These are phyloP conservation scores for Monomorium pharaonis DNA, from an alignment of 1,140 invertebrate genomes.

Conservation along the genomic window DNA sequence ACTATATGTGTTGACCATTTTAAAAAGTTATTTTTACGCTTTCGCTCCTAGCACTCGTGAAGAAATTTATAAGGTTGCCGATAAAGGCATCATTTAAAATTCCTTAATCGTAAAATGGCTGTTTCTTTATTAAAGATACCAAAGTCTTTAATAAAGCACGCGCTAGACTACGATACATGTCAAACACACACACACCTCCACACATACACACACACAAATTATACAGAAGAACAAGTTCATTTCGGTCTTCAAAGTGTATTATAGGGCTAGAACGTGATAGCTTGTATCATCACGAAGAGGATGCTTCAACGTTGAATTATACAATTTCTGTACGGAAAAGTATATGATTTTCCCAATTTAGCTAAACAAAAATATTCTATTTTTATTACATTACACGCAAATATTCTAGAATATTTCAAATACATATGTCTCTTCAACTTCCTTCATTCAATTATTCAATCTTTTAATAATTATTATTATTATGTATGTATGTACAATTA, in stretches of 20 bases:
- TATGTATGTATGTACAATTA: constrained; percentile 61
- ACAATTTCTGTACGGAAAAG: background rate
- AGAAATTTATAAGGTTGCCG: background rate
- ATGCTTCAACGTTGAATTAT: constrained; percentile 69
- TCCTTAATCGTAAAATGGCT: background rate
- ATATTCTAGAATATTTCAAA: background rate
- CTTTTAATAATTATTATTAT: too few relatives aligned
- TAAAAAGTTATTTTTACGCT: constrained; percentile 8
- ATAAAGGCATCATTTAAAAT: constrained; percentile 5
- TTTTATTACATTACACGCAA: background rate
- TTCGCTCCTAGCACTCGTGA: background rate
- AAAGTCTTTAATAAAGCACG: background rate
- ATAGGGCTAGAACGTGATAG: constrained; percentile 57
- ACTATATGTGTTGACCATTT: constrained; percentile 2
- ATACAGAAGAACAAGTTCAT: background rate
- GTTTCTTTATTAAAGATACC: background rate
- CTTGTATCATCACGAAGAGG: constrained; percentile 64
- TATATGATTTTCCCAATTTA: background rate
- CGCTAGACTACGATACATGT: too few relatives aligned
- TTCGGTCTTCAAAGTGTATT: background rate
- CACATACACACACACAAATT: background rate
- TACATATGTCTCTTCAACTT: background rate
- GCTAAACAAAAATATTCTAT: background rate
- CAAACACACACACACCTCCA: background rate
- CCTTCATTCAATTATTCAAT: background rate